Evolutionary conservation across 1,140 invertebrate genomes (phyloP).

Genomic region (Epicauta chinensis): DNA sequence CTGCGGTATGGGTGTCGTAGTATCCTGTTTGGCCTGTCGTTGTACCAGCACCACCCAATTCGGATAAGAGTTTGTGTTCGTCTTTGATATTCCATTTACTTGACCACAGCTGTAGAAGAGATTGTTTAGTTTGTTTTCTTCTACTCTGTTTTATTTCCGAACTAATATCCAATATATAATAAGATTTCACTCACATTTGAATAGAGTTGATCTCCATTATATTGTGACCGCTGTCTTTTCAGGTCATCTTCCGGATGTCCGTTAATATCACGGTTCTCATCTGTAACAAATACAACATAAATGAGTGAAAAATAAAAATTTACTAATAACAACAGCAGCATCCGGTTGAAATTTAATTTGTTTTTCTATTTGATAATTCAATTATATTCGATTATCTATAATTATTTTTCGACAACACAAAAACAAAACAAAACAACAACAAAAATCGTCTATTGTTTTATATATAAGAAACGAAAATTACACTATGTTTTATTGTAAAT

Average conservation of each 20-base stretch:
- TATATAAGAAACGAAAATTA: background rate
- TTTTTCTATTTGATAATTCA: background rate
- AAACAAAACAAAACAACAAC: too few relatives aligned
- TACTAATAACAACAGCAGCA: too few relatives aligned
- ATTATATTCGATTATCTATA: too few relatives aligned
- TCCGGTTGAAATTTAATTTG: background rate
- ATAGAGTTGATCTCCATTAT: conserved; percentile 84
- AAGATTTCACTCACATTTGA: conserved; percentile 17
- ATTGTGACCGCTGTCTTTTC: conserved; percentile 77
- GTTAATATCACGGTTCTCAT: conserved; percentile 79
- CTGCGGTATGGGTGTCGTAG: conserved; percentile 53
- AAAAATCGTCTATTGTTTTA: conserved; percentile 9
- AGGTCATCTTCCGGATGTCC: conserved; percentile 77
- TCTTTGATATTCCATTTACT: conserved; percentile 85
- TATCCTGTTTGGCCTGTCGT: conserved; percentile 46
- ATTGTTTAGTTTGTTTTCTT: too few relatives aligned
- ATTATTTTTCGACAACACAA: too few relatives aligned
- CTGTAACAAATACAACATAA: conserved; percentile 34
- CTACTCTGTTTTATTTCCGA: conserved; percentile 1
- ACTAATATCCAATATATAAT: conserved; percentile 16
- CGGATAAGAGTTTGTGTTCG: conserved; percentile 77
- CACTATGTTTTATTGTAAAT: conserved; percentile 9
- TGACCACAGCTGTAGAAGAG: conserved; percentile 65
- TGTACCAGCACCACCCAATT: conserved; percentile 58
- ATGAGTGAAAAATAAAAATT: background rate